A percentile compares a stretch with the other conserved stretches of the same genome.
These are phyloP conservation scores for Apus apus DNA, from an alignment of 2,113 vertebrate species.

Conservation along the genomic window DNA sequence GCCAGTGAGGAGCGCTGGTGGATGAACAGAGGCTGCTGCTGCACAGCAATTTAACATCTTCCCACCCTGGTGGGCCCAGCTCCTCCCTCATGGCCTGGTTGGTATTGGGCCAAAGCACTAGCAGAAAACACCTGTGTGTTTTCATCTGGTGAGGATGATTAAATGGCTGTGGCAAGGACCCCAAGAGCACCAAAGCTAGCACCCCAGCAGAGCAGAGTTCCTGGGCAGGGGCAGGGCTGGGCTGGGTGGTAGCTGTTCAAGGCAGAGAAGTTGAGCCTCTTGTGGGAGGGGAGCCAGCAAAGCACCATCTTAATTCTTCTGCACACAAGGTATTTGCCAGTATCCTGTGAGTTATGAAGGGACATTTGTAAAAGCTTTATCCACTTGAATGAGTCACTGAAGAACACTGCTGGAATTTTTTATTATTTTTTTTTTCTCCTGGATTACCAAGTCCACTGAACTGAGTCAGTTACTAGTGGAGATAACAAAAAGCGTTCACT, in stretches of 20 bases:
- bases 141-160: rapidly evolving
- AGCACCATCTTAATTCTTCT: not conserved
- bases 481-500: not conserved
- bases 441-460: not conserved
- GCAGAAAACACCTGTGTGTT: not conserved
- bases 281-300: not conserved
- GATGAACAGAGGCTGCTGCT: not conserved
- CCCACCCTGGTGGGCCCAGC: not conserved
- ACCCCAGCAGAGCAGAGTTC: rapidly evolving
- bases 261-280: rapidly evolving
- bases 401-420: not conserved
- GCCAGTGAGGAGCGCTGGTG: not conserved
- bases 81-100: rapidly evolving
- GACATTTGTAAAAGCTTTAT: not conserved
- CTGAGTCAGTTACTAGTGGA: not conserved
- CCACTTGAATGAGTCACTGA: slow-evolving; percentile 23
- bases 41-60: not conserved
- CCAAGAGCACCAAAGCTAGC: not conserved
- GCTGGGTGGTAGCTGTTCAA: not conserved
- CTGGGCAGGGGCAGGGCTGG: not conserved
- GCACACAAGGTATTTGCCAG: not conserved
- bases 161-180: rapidly evolving
- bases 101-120: not conserved
- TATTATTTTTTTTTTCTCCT: not conserved
- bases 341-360: not conserved